Percentiles rank a stretch among this genome's conserved stretches.
phyloP scores from a whole-genome alignment of 2,113 vertebrate genomes.

The Heptranchias perlo region DNA sequence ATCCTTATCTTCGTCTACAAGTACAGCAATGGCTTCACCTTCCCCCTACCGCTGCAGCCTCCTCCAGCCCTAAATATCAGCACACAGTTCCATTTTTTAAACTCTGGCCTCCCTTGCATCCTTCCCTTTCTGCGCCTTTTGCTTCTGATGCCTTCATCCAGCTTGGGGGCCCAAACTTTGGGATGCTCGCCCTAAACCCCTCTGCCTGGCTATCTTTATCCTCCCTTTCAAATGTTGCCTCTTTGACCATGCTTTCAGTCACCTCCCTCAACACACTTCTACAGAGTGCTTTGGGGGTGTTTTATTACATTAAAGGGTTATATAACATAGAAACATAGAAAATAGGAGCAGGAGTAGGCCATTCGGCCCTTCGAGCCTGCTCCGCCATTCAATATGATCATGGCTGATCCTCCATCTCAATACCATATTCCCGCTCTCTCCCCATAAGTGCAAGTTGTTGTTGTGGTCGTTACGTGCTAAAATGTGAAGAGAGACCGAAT shows the following conservation, averaged over 20 bases:
- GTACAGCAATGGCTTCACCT: neutral
- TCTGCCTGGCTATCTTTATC: neutral
- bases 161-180: neutral
- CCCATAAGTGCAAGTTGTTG: neutral
- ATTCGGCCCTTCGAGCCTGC: no score
- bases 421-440: no score
- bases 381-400: no score
- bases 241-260: neutral
- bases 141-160: neutral
- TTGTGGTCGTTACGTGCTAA: neutral
- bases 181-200: neutral
- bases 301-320: neutral
- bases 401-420: no score
- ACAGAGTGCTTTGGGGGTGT: neutral
- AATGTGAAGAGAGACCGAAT: conserved; percentile 27
- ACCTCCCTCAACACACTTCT: neutral
- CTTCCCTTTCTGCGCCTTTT: neutral
- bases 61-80: neutral
- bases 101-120: neutral
- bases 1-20: neutral
- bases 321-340: no score
- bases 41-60: neutral
- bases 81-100: neutral
- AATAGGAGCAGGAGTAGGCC: no score
- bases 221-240: neutral